Conservation (phyloP, 2,797 vertebrate species). For the Sebastiscus albofasciatus region DNA sequence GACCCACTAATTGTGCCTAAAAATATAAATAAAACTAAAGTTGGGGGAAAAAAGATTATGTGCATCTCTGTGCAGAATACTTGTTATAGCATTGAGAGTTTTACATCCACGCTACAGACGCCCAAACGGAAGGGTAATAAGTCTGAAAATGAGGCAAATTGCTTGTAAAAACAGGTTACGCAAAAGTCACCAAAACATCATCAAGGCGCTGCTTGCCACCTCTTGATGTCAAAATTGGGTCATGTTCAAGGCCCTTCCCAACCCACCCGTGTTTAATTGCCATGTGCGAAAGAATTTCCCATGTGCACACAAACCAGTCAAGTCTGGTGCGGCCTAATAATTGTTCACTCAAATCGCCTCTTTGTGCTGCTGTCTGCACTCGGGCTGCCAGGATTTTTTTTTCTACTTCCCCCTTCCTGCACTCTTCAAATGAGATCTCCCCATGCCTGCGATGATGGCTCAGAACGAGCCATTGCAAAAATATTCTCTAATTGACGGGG, state of each 20-base stretch:
- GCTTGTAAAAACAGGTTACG: slow-evolving; percentile 40
- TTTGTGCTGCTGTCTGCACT: slow-evolving; percentile 75
- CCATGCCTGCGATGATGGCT: slow-evolving; percentile 13
- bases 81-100: not conserved
- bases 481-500: slow-evolving; percentile 32
- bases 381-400: slow-evolving; percentile 53
- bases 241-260: slow-evolving; percentile 58
- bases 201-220: slow-evolving; percentile 45
- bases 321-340: slow-evolving; percentile 75
- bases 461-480: slow-evolving; percentile 20
- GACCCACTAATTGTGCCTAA: not conserved
- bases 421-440: slow-evolving; percentile 55
- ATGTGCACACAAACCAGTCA: slow-evolving; percentile 70
- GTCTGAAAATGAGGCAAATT: slow-evolving; percentile 30
- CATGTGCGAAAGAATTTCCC: slow-evolving; percentile 73
- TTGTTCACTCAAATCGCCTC: slow-evolving; percentile 75
- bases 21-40: not conserved
- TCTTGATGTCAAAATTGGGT: slow-evolving; percentile 73
- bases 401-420: slow-evolving; percentile 12
- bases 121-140: slow-evolving; percentile 28
- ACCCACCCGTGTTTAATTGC: slow-evolving; percentile 75
- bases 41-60: not conserved
- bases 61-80: not conserved
- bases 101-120: slow-evolving; percentile 4
- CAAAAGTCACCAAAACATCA: slow-evolving; percentile 52